Evolutionary conservation across 2,797 vertebrate genomes (phyloP).

Genomic region (Anas bernieri): DNA sequence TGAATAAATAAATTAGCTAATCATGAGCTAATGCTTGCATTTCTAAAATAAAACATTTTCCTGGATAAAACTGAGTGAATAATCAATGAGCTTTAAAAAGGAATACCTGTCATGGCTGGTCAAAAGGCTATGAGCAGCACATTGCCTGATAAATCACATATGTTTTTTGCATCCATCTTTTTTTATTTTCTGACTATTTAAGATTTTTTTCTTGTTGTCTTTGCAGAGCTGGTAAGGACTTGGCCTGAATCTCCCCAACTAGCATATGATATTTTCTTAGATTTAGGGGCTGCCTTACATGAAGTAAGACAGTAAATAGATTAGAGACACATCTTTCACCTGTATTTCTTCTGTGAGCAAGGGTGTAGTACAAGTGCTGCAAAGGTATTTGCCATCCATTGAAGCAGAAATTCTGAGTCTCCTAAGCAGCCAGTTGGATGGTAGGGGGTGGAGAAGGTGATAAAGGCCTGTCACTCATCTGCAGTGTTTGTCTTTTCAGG

Average conservation of each 20-base stretch:
- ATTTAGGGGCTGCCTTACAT: background rate
- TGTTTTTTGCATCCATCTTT: background rate
- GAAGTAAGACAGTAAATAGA: background rate
- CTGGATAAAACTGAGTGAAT: background rate
- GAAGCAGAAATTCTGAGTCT: constrained; percentile 31
- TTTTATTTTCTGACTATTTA: background rate
- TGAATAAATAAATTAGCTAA: background rate
- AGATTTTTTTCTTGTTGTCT: background rate
- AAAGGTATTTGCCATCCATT: constrained; percentile 5
- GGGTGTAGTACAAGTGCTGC: background rate
- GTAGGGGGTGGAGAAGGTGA: background rate
- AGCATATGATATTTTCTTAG: background rate
- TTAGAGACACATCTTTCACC: background rate
- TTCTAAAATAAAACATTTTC: background rate
- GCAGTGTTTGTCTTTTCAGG: background rate
- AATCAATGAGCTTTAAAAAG: background rate
- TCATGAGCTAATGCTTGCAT: background rate
- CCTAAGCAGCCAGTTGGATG: background rate
- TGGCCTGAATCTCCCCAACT: background rate
- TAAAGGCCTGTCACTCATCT: constrained; percentile 28
- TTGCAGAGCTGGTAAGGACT: background rate
- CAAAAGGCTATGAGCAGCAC: background rate
- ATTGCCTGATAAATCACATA: background rate
- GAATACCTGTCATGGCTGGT: background rate
- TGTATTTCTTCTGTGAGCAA: background rate